A percentile compares a stretch with the other conserved stretches of the same genome.
Conservation (phyloP, 2,797 vertebrate species). For the Poecilia gillii region DNA sequence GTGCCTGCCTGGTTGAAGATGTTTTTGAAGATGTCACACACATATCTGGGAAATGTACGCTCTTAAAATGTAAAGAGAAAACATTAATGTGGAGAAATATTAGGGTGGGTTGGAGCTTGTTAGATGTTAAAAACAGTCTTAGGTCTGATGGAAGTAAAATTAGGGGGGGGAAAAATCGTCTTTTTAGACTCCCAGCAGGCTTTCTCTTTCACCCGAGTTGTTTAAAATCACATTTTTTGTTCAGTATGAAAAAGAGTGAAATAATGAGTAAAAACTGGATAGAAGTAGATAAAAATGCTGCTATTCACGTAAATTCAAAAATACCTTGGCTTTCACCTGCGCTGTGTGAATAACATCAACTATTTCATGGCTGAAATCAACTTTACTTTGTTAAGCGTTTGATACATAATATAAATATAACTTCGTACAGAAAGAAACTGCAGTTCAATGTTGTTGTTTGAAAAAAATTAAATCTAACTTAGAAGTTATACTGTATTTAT, state of each 20-base stretch:
- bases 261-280: neutral
- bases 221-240: neutral
- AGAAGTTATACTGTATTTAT: neutral
- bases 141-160: slow-evolving; percentile 29
- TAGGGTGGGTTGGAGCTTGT: slow-evolving; percentile 28
- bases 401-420: neutral
- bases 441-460: neutral
- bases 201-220: neutral
- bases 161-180: neutral
- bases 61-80: neutral
- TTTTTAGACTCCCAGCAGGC: slow-evolving; percentile 23
- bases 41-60: neutral
- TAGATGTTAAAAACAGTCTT: slow-evolving; percentile 42
- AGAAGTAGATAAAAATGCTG: neutral
- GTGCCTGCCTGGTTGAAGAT: slow-evolving; percentile 5
- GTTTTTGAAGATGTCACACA: slow-evolving; percentile 18
- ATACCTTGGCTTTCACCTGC: neutral
- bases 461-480: neutral
- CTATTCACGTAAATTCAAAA: neutral
- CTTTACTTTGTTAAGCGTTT: neutral
- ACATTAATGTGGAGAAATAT: neutral
- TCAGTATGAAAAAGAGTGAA: slow-evolving; percentile 1
- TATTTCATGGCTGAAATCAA: neutral
- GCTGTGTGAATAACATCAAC: neutral
- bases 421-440: neutral